phyloP scores from a whole-genome alignment of 2,113 vertebrate genomes.

The Trematomus loennbergii region DNA sequence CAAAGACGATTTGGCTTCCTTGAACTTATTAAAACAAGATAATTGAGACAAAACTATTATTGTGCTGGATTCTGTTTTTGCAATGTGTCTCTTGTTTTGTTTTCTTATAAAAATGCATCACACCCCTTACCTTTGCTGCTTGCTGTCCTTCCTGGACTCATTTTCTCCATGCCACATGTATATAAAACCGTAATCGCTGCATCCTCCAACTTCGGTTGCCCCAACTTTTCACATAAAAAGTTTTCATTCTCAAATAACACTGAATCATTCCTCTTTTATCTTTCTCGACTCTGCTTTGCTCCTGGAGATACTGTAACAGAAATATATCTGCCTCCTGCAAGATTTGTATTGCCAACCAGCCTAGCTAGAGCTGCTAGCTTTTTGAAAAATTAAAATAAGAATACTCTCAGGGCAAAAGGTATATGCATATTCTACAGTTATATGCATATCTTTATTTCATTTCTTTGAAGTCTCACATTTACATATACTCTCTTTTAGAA shows the following conservation, averaged over 20 bases:
- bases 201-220: not conserved
- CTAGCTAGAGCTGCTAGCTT: conserved; percentile 3
- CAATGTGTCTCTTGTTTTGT: too few relatives aligned
- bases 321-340: conserved; percentile 1
- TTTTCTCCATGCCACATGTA: too few relatives aligned
- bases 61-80: too few relatives aligned
- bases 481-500: conserved; percentile 40
- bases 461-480: conserved; percentile 66
- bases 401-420: conserved; percentile 30
- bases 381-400: conserved; percentile 40
- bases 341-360: conserved; percentile 26
- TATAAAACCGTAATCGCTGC: not conserved
- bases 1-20: too few relatives aligned
- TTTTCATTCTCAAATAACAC: conserved; percentile 5
- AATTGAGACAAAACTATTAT: too few relatives aligned
- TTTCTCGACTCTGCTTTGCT: conserved; percentile 19
- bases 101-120: too few relatives aligned
- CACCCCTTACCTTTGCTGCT: too few relatives aligned
- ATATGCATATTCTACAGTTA: conserved; percentile 32
- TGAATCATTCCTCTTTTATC: conserved; percentile 15
- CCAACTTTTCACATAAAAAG: not conserved
- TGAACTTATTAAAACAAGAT: too few relatives aligned
- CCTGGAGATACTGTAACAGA: conserved; percentile 19
- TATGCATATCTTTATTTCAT: conserved; percentile 37
- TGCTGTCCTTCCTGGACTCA: too few relatives aligned